phyloP scores from a whole-genome alignment of 92 coral and sea anemone genomes.

The Heliopora coerulea region DNA sequence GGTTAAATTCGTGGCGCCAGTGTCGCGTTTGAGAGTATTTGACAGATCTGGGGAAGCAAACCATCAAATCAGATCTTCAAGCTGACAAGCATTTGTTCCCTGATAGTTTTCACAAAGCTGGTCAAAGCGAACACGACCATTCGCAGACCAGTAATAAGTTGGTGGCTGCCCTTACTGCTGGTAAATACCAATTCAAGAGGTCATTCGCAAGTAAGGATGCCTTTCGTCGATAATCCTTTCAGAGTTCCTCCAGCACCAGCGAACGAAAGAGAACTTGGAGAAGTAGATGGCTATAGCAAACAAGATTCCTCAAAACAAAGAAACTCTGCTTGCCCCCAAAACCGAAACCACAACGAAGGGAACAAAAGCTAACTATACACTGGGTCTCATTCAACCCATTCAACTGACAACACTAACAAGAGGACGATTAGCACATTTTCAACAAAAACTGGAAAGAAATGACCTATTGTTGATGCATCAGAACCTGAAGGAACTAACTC shows the following conservation, averaged over 20 bases:
- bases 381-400: constrained; percentile 15
- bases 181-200: neutral
- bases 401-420: constrained; percentile 26
- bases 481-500: no score
- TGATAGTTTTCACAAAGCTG: constrained; percentile 48
- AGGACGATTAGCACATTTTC: constrained; percentile 52
- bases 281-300: constrained; percentile 38
- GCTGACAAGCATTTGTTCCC: constrained; percentile 57
- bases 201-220: neutral
- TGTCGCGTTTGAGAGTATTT: constrained; percentile 49
- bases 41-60: constrained; percentile 45
- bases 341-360: constrained; percentile 2
- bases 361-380: constrained; percentile 49
- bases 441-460: constrained; percentile 34
- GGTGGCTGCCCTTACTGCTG: no score
- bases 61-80: constrained; percentile 43
- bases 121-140: constrained; percentile 56
- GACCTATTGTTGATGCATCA: no score
- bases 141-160: constrained; percentile 39
- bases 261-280: constrained; percentile 43
- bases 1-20: constrained; percentile 56
- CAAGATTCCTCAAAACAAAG: constrained; percentile 26
- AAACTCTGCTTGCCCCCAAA: constrained; percentile 18
- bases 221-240: neutral
- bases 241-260: neutral